phyloP scores from a whole-genome alignment of 1,140 invertebrate genomes.

The Ceratoteleas bidentatus region DNA sequence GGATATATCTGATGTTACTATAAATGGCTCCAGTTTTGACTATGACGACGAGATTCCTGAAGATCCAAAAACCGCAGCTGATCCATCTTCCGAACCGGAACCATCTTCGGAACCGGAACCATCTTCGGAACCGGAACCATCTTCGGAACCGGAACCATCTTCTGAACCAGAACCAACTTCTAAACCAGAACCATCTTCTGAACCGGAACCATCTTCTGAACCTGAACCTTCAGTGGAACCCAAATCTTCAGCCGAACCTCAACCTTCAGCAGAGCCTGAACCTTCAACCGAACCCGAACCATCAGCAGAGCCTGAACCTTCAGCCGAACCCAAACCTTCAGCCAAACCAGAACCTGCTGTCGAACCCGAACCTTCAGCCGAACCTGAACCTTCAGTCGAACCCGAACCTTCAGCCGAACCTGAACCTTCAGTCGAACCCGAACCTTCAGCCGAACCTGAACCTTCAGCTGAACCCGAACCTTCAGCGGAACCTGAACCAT shows the following conservation, averaged over 20 bases:
- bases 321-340: conserved; percentile 59
- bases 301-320: conserved; percentile 41
- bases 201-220: too few relatives aligned
- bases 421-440: conserved; percentile 66
- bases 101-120: conserved; percentile 17
- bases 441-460: conserved; percentile 39
- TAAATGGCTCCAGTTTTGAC: conserved; percentile 26
- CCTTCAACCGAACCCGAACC: conserved; percentile 67
- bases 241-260: conserved; percentile 51
- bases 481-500: conserved; percentile 61
- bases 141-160: conserved; percentile 64
- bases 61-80: too few relatives aligned
- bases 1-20: conserved; percentile 50
- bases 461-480: conserved; percentile 20
- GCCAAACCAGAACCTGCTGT: conserved; percentile 53
- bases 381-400: conserved; percentile 44
- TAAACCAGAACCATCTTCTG: too few relatives aligned
- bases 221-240: conserved; percentile 37
- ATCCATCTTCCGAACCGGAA: too few relatives aligned
- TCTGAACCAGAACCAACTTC: conserved; percentile 53
- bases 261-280: conserved; percentile 64
- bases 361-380: conserved; percentile 33
- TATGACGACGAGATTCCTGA: conserved; percentile 3
- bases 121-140: conserved; percentile 30
- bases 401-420: conserved; percentile 41